Conservation (phyloP, 2,888 invertebrate genomes). For the Lampropteryx suffumata region DNA sequence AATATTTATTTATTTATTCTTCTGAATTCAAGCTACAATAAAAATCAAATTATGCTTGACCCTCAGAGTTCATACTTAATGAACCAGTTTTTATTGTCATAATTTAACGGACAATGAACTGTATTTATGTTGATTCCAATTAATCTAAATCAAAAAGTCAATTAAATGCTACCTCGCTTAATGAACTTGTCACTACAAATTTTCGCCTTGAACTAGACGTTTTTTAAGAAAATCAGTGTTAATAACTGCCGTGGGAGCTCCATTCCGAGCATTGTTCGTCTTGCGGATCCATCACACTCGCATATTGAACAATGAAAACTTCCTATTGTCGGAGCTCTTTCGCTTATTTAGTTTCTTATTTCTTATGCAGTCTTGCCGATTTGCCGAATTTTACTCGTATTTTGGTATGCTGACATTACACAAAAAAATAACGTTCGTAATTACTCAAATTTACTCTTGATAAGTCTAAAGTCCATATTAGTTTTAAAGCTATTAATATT, state of each 20-base stretch:
- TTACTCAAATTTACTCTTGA: too few relatives aligned
- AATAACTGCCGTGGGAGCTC: constrained; percentile 51
- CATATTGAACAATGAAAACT: constrained; percentile 15
- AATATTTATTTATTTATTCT: too few relatives aligned
- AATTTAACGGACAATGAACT: constrained; percentile 22
- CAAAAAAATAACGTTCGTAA: too few relatives aligned
- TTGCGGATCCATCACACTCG: constrained; percentile 15
- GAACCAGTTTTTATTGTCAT: constrained; percentile 18
- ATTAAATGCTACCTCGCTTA: constrained; percentile 16
- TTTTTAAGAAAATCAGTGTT: constrained; percentile 27
- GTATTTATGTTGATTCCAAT: constrained; percentile 18
- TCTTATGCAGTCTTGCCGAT: too few relatives aligned
- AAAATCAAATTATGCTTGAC: background rate
- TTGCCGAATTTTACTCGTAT: too few relatives aligned
- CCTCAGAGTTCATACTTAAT: constrained; percentile 2
- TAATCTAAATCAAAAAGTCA: constrained; percentile 1
- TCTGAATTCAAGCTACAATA: background rate
- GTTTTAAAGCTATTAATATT: too few relatives aligned
- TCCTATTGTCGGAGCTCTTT: constrained; percentile 12
- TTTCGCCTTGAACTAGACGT: constrained; percentile 61
- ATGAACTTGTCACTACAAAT: constrained; percentile 28
- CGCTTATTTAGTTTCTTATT: background rate
- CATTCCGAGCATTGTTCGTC: constrained; percentile 45
- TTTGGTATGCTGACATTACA: too few relatives aligned
- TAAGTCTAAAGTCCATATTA: too few relatives aligned